A percentile compares a stretch with the other conserved stretches of the same genome.
These are phyloP conservation scores for Panzeria rudis DNA, from an alignment of 2,888 invertebrate species.

Conservation along the genomic window DNA sequence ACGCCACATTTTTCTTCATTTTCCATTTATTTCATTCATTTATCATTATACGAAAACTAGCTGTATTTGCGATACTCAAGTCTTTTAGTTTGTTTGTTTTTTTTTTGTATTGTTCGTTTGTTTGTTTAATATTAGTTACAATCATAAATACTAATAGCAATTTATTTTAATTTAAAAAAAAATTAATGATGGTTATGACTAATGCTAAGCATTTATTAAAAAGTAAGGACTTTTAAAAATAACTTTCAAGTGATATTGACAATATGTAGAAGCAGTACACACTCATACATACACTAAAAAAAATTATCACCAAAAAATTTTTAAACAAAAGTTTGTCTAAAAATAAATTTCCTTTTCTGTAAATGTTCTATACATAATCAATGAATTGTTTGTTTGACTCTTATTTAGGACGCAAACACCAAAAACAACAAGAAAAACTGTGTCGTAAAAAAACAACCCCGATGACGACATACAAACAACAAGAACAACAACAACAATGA, in stretches of 20 bases:
- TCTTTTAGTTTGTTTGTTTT: constrained; percentile 18
- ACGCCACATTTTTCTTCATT: constrained; percentile 27
- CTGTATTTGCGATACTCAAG: background rate
- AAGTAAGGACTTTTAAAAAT: background rate
- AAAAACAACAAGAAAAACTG: too few species aligned
- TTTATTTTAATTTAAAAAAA: constrained; percentile 34
- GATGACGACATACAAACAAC: too few species aligned
- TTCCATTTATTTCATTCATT: constrained; percentile 54
- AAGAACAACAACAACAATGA: too few species aligned
- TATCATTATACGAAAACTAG: constrained; percentile 44
- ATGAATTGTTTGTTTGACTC: too few species aligned
- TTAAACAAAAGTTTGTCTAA: too few species aligned
- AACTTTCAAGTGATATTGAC: background rate
- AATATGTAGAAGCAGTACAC: background rate
- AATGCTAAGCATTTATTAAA: background rate
- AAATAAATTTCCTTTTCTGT: too few species aligned
- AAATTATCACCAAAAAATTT: too few species aligned
- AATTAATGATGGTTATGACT: background rate
- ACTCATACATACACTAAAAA: too few species aligned
- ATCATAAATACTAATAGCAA: constrained; percentile 26
- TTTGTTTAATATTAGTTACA: constrained; percentile 47
- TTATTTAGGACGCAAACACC: too few species aligned
- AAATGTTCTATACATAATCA: too few species aligned
- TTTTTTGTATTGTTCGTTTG: background rate
- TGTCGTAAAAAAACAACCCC: too few species aligned